Percentiles rank a stretch among this genome's conserved stretches.
These are phyloP conservation scores for Condylostylus longicornis DNA, from an alignment of 1,140 invertebrate genomes.

Conservation along the genomic window DNA sequence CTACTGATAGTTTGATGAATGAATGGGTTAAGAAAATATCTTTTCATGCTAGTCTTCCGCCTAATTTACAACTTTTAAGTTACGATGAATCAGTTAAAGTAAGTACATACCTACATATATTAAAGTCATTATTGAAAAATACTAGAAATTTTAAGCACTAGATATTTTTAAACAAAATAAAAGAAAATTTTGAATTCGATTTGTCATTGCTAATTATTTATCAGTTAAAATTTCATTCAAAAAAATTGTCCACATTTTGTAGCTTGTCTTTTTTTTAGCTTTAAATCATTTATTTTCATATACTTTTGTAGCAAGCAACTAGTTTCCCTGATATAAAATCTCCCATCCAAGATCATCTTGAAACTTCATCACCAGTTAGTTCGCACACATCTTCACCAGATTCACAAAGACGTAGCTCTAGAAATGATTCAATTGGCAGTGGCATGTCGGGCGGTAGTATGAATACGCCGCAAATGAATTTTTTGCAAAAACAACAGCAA, in stretches of 20 bases:
- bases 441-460: slow-evolving; percentile 8
- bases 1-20: slow-evolving; percentile 57
- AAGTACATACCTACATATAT: no score
- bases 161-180: no score
- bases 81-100: slow-evolving; percentile 47
- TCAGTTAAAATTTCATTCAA: no score
- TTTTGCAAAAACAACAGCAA: slow-evolving; percentile 32
- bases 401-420: slow-evolving; percentile 23
- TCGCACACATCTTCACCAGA: slow-evolving; percentile 31
- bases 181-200: no score
- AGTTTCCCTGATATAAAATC: slow-evolving; percentile 30
- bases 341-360: slow-evolving; percentile 18
- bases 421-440: slow-evolving; percentile 9
- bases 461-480: slow-evolving; percentile 28
- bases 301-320: slow-evolving; percentile 31
- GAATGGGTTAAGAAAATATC: slow-evolving; percentile 91
- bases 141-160: no score
- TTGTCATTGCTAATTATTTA: no score
- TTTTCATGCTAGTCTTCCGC: slow-evolving; percentile 84
- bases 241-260: no score
- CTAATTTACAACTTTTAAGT: slow-evolving; percentile 71
- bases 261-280: no score
- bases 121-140: no score
- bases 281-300: no score
- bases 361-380: slow-evolving; percentile 21